phyloP scores from a whole-genome alignment of 2,888 invertebrate species.

The Lasioglossum villosulum region DNA sequence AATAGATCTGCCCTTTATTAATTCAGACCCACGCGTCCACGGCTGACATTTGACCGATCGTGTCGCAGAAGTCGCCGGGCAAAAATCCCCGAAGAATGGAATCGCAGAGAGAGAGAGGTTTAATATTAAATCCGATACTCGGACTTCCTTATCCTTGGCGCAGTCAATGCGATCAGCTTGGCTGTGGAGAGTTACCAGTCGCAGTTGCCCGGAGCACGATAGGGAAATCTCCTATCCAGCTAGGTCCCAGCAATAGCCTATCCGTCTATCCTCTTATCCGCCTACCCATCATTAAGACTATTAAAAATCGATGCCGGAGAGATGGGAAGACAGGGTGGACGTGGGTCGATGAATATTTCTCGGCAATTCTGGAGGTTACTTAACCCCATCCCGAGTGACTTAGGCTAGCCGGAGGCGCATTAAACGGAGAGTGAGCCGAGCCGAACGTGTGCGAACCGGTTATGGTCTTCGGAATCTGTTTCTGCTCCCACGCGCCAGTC shows the following conservation, averaged over 20 bases:
- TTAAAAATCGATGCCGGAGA: conserved; percentile 61
- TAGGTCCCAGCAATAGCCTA: conserved; percentile 13
- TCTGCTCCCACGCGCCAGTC: conserved; percentile 77
- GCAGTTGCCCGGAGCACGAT: conserved; percentile 15
- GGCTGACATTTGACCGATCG: conserved; percentile 3
- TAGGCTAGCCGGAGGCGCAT: conserved; percentile 65
- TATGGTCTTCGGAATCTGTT: conserved; percentile 76
- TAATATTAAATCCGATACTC: conserved; percentile 35
- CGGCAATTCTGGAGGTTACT: conserved; percentile 64
- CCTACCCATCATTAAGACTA: conserved; percentile 53
- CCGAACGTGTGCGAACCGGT: conserved; percentile 68
- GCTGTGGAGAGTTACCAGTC: not conserved
- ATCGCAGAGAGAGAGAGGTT: not conserved
- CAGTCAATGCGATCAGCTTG: conserved; percentile 22
- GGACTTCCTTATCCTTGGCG: conserved; percentile 17
- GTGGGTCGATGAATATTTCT: conserved; percentile 67
- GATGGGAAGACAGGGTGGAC: conserved; percentile 48
- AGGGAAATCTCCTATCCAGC: conserved; percentile 36
- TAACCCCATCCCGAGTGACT: conserved; percentile 67
- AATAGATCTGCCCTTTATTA: conserved; percentile 7
- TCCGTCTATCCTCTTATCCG: conserved; percentile 48
- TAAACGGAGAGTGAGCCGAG: conserved; percentile 48
- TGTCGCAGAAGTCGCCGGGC: not conserved
- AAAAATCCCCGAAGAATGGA: conserved; percentile 11
- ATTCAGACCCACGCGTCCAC: not conserved